Evolutionary conservation across 2,797 vertebrate genomes (phyloP), one percentile per base, ranked within the genome.

Genomic region (Megalops cyprinoides): DNA sequence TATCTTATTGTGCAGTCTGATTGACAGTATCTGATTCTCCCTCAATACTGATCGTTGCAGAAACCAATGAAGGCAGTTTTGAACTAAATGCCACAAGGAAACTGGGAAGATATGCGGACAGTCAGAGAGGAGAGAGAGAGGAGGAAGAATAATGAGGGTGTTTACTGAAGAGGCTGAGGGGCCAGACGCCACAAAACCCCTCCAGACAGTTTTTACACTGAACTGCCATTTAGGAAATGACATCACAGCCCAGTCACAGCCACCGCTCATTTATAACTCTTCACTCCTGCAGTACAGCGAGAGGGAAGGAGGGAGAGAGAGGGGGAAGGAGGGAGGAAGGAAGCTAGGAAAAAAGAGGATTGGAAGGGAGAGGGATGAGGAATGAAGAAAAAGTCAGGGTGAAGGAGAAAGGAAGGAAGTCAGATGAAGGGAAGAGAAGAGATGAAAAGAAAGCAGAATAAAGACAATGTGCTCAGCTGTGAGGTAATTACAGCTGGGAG

Each of bases 401-500:
- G 60, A 78, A 51, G 62, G 53, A 79, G 80, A 74, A 74, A 85
- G 46, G 79, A 77, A 5, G 55, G 55, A n/a, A 55, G 60, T 65
- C 55, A 37, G 80, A 71, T 55, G 58, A 55, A 80, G 42, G 55
- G 79, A 84, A 80, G 84, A 65, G 82, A 79, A 73, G 92, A 92
- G 91, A 93, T 90, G 87, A 93, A 92, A 14, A 93, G 91, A 91
- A 91, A 85, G 87, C 85, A 90, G 88, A 78, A 84, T 84, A 87
- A 88, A 94, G 88, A 94, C 92, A 92, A 94, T 91, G 91, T 76
- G 86, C 90, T 94, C 92, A 95, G 94, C 93, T 94, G 93, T 91
- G 90, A 14, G 92, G 91, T 93, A 95, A 95, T 94, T 94, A 93
- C 91, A 85, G 79, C 73, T 91, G 91, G 88, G 90, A 82, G 85